Evolutionary conservation across 2,888 invertebrate species (phyloP).

Genomic region (Ornithoptera priamus): DNA sequence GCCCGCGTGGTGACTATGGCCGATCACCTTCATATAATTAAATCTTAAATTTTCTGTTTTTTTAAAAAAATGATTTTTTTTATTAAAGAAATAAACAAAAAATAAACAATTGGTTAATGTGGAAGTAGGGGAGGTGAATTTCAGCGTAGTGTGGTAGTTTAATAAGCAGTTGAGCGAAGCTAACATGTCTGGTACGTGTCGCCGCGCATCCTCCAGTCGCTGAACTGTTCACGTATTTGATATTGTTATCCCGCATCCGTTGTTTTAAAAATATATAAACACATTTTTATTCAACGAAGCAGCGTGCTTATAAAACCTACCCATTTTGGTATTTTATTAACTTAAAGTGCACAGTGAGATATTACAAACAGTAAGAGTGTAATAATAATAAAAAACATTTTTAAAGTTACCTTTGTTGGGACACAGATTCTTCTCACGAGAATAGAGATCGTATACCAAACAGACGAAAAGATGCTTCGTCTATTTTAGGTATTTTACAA

Average conservation of each 20-base stretch:
- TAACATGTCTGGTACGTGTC: slow-evolving; percentile 1
- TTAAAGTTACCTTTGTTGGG: no score
- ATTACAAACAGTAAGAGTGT: no score
- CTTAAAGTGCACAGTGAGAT: no score
- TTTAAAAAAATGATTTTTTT: not conserved
- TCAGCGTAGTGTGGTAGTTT: not conserved
- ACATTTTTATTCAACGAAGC: not conserved
- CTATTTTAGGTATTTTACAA: no score
- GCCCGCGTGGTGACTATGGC: no score
- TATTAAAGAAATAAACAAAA: not conserved
- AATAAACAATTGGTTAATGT: not conserved
- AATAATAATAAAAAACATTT: no score
- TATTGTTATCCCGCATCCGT: not conserved
- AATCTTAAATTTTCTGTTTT: no score
- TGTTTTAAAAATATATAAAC: not conserved
- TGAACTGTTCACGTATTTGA: slow-evolving; percentile 2
- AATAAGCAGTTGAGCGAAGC: slow-evolving; percentile 1
- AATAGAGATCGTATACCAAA: no score
- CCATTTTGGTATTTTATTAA: no score
- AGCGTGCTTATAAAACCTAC: not conserved
- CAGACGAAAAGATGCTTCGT: no score
- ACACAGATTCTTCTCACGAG: no score
- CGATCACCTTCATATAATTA: no score
- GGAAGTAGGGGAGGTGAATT: not conserved
- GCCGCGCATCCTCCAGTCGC: not conserved